A percentile compares a stretch with the other conserved stretches of the same genome.
These are phyloP conservation scores for Chydorus sphaericus DNA, from an alignment of 2,888 invertebrate species.

Conservation along the genomic window DNA sequence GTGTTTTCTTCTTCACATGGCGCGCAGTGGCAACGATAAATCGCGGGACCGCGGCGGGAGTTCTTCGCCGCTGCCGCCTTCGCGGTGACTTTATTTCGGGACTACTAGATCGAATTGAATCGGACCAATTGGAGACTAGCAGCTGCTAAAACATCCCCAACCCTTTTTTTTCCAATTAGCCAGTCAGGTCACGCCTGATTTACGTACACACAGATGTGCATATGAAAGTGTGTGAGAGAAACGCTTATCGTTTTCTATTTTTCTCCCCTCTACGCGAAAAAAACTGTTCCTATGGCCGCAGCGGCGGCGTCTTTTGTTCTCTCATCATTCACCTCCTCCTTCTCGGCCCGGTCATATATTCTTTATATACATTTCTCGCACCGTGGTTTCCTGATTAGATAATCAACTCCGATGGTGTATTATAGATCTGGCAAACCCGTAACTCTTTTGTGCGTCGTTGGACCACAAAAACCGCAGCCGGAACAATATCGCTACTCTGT, in stretches of 20 bases:
- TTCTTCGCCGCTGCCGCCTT: too few relatives aligned
- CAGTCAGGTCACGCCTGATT: constrained; percentile 1
- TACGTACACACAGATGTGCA: too few relatives aligned
- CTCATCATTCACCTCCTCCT: neutral
- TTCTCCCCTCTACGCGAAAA: neutral
- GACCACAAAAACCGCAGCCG: neutral
- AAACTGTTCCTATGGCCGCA: too few relatives aligned
- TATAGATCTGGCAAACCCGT: neutral
- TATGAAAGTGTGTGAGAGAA: too few relatives aligned
- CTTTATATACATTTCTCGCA: neutral
- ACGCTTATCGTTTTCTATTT: neutral
- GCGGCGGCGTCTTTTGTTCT: neutral
- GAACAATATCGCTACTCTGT: too few relatives aligned
- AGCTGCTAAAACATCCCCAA: too few relatives aligned
- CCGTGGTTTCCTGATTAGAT: neutral
- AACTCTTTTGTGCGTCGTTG: neutral
- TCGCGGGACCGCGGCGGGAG: too few relatives aligned
- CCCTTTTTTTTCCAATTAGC: constrained; percentile 4
- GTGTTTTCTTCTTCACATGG: too few relatives aligned
- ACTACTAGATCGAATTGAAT: too few relatives aligned
- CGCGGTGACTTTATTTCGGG: too few relatives aligned
- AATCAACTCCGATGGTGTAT: neutral
- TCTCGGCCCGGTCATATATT: neutral
- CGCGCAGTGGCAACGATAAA: too few relatives aligned
- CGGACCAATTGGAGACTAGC: too few relatives aligned